Evolutionary conservation across 2,888 invertebrate genomes (phyloP), one percentile per base, ranked within the genome.

Genomic region (Cryptus armator): DNA sequence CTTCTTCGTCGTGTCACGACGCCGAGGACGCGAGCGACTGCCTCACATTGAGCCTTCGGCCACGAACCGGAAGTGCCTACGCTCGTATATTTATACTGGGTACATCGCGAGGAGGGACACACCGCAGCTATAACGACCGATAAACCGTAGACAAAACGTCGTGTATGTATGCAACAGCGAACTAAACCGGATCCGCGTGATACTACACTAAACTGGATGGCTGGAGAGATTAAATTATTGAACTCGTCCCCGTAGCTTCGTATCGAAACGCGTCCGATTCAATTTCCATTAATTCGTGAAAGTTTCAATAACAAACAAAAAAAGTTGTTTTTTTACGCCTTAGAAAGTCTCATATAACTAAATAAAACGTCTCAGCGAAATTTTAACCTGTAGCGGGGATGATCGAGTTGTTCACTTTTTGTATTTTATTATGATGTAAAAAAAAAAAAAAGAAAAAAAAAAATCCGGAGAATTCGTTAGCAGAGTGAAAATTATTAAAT

Each of bases 401-500:
- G 9, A n/a, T 2, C 51, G 0, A 51, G 7, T n/a, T 51, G 3
- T 51, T 14, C 9, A 53, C 19, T 53, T 53, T 51, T 53, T 53
- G 19, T 19, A 53, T 19, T 9, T n/a, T 16, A 16, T 19, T 19
- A 10, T 53, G 19, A 19, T 2, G 19, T 3, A 53, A 53, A 19
- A 51, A 19, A 9, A 3, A 2, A 53, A 2, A n/a, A 51, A 51
- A 77, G 51, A 71, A 19, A 19, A 51, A 19, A 19, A 7, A 2
- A 53, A 2, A n/a, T 3, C 1, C 24, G 64, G 9, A 43, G 70
- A 78, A 78, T 75, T 76, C 12, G 24, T 51, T 64, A 59, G 53
- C 56, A 71, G 79, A 87, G 83, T 86, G 85, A 86, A 87, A 87
- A 86, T 87, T 87, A 86, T 87, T 87, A 78, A 81, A 72, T 62